phyloP scores from a whole-genome alignment of 2,888 invertebrate species.

The Sturmia bella region DNA sequence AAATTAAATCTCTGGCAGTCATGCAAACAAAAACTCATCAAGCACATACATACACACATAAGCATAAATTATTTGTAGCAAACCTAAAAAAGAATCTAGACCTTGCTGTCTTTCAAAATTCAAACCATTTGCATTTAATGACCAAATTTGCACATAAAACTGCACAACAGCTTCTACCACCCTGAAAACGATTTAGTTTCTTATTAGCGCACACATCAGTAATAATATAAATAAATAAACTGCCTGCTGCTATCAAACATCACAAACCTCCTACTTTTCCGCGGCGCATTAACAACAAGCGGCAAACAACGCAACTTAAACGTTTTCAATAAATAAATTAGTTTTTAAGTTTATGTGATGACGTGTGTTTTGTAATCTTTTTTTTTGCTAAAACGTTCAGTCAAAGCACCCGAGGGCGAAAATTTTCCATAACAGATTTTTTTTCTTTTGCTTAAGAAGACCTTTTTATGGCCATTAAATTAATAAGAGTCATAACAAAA shows the following conservation, averaged over 20 bases:
- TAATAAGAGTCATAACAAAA: conserved; percentile 46
- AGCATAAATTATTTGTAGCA: conserved; percentile 33
- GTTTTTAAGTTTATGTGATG: conserved; percentile 8
- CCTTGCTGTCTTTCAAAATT: conserved; percentile 36
- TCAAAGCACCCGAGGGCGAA: conserved; percentile 25
- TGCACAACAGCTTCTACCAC: conserved; percentile 14
- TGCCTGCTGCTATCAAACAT: conserved; percentile 25
- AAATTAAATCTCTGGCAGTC: conserved; percentile 33
- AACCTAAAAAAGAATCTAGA: conserved; percentile 47
- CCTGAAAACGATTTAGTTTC: conserved; percentile 13
- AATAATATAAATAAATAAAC: conserved; percentile 21
- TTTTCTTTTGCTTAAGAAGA: conserved; percentile 18
- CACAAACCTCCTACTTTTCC: conserved; percentile 48
- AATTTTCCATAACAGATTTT: conserved; percentile 29
- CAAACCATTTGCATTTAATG: conserved; percentile 6
- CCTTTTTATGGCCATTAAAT: conserved; percentile 40
- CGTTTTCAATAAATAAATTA: conserved; percentile 24
- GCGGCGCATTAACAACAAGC: not conserved
- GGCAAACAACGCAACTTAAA: conserved; percentile 23
- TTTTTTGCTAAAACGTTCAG: conserved; percentile 19
- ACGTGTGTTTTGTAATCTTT: too few relatives aligned
- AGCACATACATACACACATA: conserved; percentile 16
- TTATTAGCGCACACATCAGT: conserved; percentile 7
- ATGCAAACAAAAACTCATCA: conserved; percentile 30
- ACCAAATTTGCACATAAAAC: conserved; percentile 21